A percentile compares a stretch with the other conserved stretches of the same genome.
Evolutionary conservation across 2,888 invertebrate genomes (phyloP).

Genomic region (Conomelus anceps): DNA sequence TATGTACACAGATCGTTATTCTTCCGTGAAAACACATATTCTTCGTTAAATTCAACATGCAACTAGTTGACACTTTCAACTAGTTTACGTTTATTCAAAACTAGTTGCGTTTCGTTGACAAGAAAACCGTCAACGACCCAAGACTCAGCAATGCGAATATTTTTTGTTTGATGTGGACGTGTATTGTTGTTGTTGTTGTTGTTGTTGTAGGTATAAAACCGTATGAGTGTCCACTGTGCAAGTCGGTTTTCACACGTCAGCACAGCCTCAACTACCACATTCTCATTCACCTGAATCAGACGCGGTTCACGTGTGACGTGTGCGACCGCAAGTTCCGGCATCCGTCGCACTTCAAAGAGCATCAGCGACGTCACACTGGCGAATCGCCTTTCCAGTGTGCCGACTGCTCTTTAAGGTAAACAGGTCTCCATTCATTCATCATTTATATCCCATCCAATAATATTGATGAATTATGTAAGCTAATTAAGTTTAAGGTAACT

Average conservation of each 20-base stretch:
- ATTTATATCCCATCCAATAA: neutral
- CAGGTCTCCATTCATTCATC: neutral
- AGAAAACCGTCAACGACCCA: no score
- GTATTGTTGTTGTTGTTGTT: neutral
- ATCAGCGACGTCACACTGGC: slow-evolving; percentile 50
- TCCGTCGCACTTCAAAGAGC: slow-evolving; percentile 53
- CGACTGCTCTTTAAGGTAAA: slow-evolving; percentile 40
- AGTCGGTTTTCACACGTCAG: slow-evolving; percentile 51
- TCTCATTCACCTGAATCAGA: slow-evolving; percentile 54
- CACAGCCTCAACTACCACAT: slow-evolving; percentile 56
- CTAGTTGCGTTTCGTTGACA: no score
- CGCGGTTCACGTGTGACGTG: slow-evolving; percentile 51
- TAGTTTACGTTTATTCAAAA: no score
- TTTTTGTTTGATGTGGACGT: neutral
- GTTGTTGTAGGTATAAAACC: slow-evolving; percentile 48
- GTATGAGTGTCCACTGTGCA: slow-evolving; percentile 51
- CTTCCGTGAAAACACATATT: no score
- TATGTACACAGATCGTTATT: no score
- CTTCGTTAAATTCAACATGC: no score
- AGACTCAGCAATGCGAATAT: no score
- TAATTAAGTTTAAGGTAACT: no score
- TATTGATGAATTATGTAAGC: no score
- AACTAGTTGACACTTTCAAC: no score
- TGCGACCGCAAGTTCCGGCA: slow-evolving; percentile 54
- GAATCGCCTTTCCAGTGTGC: slow-evolving; percentile 48